Evolutionary conservation across 1,140 invertebrate genomes (phyloP), one percentile per base, ranked within the genome.

Genomic region (Potamilus streckersoni): DNA sequence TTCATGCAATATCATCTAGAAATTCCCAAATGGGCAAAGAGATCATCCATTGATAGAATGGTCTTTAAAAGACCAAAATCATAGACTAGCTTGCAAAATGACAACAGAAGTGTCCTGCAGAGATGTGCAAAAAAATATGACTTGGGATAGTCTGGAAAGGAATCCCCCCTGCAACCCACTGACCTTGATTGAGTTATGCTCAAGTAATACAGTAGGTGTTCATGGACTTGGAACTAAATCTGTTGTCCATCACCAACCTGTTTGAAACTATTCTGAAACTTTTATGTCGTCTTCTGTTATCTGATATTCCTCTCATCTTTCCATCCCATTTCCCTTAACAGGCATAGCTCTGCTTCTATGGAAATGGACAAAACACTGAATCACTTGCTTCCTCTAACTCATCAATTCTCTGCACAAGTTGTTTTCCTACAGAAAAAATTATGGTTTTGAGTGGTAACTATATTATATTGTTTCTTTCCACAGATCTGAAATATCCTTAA

Each of bases 281-380:
- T 84, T 84, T 78, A 88, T 82, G 68, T 90, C 89, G 80, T 89
- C 89, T 78, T 90, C 89, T 4, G 89, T 90, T 17, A 90, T 85
- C 49, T 85, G 87, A 82, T 90, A 90, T n/a, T 85, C 85, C 62
- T 87, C 88, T 85, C 86, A 78, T 88, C 89, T 74, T 87, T 89
- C 89, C 89, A 90, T 55, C 89, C 89, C 89, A 90, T 89, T 79
- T 88, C 87, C 62, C 85, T 84, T 58, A 90, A 74, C 31, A 90
- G 80, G 66, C 86, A 83, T 69, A 88, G 84, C 80, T 90, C 89
- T 67, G 88, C 88, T 71, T 90, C 89, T 63, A n/a, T n/a, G n/a
- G n/a, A n/a, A 89, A 77, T 11, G 89, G 89, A 72, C 87, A 89
- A 55, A 88, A 90, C 16, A 90, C 76, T 60, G 66, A 71, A 49